phyloP scores from a whole-genome alignment of 1,140 invertebrate genomes.

The Ridgeia piscesae region DNA sequence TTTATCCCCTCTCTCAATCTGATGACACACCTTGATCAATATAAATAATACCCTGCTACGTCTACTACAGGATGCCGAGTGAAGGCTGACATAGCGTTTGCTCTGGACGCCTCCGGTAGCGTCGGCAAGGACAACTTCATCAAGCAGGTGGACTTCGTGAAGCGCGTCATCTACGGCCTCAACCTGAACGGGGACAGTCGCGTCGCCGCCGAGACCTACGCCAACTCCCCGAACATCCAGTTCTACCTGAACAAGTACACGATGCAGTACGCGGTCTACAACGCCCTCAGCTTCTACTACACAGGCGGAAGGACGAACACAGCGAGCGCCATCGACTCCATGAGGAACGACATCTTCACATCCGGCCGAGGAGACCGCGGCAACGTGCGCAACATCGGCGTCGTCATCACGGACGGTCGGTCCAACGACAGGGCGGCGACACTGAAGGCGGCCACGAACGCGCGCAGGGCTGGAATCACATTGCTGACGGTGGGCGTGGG shows the following conservation, averaged over 20 bases:
- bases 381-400: conserved; percentile 43
- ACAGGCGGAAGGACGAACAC: conserved; percentile 20
- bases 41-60: background rate
- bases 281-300: conserved; percentile 8
- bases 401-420: conserved; percentile 47
- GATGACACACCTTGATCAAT: background rate
- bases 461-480: conserved; percentile 17
- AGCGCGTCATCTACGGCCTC: background rate
- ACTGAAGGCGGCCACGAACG: conserved; percentile 23
- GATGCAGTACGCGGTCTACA: background rate
- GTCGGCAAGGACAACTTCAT: conserved; percentile 31
- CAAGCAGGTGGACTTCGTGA: conserved; percentile 2
- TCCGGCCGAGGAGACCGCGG: conserved; percentile 38
- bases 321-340: conserved; percentile 1
- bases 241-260: conserved; percentile 10
- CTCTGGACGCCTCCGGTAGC: conserved; percentile 50
- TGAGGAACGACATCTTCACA: conserved; percentile 9
- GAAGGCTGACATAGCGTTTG: conserved; percentile 49
- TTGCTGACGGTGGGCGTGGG: conserved; percentile 27
- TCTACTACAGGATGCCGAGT: conserved; percentile 10
- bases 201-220: background rate
- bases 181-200: conserved; percentile 2
- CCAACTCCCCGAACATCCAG: background rate
- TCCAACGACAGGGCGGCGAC: conserved; percentile 24
- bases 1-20: no score